Evolutionary conservation across 2,888 invertebrate species (phyloP).

Genomic region (Steinernema carpocapsae): DNA sequence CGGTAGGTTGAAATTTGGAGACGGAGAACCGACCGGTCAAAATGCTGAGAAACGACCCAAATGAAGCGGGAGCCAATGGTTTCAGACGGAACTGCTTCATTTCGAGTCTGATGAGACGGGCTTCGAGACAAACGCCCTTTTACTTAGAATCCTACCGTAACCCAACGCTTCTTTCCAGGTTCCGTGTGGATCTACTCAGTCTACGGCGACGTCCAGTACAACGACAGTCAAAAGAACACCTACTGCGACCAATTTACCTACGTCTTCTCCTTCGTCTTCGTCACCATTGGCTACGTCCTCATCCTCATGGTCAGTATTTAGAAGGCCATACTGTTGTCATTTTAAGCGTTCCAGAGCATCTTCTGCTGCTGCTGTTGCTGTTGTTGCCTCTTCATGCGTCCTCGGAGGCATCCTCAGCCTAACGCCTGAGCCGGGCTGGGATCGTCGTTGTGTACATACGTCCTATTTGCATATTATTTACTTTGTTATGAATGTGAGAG

Average conservation of each 20-base stretch:
- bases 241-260: slow-evolving; percentile 43
- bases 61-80: too few relatives aligned
- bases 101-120: too few relatives aligned
- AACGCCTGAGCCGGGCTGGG: background rate
- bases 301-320: slow-evolving; percentile 41
- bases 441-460: too few relatives aligned
- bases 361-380: slow-evolving; percentile 51
- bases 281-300: slow-evolving; percentile 43
- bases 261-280: slow-evolving; percentile 44
- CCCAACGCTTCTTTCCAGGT: slow-evolving; percentile 37
- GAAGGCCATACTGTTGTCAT: background rate
- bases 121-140: too few relatives aligned
- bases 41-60: too few relatives aligned
- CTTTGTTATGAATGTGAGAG: too few relatives aligned
- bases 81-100: too few relatives aligned
- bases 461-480: too few relatives aligned
- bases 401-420: background rate
- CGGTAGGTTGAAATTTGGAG: slow-evolving; percentile 71
- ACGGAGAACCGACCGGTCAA: too few relatives aligned
- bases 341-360: too few relatives aligned
- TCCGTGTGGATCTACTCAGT: slow-evolving; percentile 47
- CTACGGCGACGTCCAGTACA: slow-evolving; percentile 33
- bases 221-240: background rate
- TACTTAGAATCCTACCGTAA: too few relatives aligned
- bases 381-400: slow-evolving; percentile 40